Base-by-base conservation (phyloP, 2,797 vertebrate genomes). In the Ciconia nigra region DNA sequence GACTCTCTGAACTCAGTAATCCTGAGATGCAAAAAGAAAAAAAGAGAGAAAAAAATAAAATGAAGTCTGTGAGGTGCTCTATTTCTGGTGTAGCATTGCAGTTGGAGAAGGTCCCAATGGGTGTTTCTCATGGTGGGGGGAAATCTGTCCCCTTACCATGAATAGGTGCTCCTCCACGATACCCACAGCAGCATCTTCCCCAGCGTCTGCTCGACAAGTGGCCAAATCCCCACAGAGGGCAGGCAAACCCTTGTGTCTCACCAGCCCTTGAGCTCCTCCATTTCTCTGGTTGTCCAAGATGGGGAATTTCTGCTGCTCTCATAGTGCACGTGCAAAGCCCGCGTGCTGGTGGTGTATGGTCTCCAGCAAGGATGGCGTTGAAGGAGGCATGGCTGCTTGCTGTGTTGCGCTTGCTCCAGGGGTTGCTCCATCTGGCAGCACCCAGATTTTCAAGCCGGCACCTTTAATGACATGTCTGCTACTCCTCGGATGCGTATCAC, bases 401-500 rank as follows among this genome's bases (percentile, higher is more conserved):
- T 7, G 0, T 3, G 15, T 29, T 63, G 11, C 28, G 9, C 4
- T 54, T 70, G 5, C 54, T 80, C n/a, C 15, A 35, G 63, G n/a
- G 52, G 26, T 62, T 47, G 63, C n/a, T 19, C 15, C 21, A 47
- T 20, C 44, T 71, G 63, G 10, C 39, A 73, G 59, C 20, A 13
- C 33, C 10, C 3, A 1, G 5, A 15, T 67, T 67, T 73, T 62
- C 15, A 66, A 33, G 11, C 22, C 2, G 4, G 6, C 25, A 13
- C 21, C 33, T 66, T 31, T 16, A 28, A 16, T 57, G 12, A 19
- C 0, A 0, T 41, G 12, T 21, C 10, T 82, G 20, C 51, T 47
- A 1, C 31, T 86, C 17, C 41, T 67, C 0, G 0, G 11, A 44
- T 22, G 8, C 1, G 0, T n/a, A 9, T 81, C 42, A 33, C n/a